phyloP scores from a whole-genome alignment of 2,113 vertebrate species.

The Canis aureus region DNA sequence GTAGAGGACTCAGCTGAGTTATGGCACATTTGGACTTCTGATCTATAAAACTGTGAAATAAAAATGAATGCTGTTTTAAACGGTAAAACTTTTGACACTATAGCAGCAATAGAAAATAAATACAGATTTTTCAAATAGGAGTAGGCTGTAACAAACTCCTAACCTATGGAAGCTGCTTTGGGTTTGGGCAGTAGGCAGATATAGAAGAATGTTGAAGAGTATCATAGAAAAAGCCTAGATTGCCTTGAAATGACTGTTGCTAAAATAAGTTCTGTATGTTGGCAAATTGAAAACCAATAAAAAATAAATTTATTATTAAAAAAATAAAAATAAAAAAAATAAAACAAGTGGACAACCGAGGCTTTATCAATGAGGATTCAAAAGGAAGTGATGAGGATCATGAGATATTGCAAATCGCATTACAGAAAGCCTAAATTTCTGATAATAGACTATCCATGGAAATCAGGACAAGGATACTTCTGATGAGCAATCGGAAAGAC shows the following conservation, averaged over 20 bases:
- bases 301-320: no score
- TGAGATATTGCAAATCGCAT: background rate
- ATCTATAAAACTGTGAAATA: background rate
- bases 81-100: background rate
- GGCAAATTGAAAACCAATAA: no score
- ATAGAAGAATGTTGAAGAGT: background rate
- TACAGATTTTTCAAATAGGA: background rate
- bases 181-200: background rate
- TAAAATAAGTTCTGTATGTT: no score
- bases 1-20: background rate
- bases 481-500: background rate
- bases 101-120: background rate
- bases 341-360: background rate
- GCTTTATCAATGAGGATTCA: background rate
- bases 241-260: background rate
- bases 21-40: background rate
- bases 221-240: no score
- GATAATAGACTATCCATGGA: background rate
- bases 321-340: no score
- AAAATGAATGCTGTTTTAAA: background rate
- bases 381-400: background rate
- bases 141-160: background rate
- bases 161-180: background rate
- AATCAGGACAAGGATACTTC: background rate
- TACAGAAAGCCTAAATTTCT: background rate